phyloP scores from a whole-genome alignment of 1,140 invertebrate species.

The Pogonus chalceus region DNA sequence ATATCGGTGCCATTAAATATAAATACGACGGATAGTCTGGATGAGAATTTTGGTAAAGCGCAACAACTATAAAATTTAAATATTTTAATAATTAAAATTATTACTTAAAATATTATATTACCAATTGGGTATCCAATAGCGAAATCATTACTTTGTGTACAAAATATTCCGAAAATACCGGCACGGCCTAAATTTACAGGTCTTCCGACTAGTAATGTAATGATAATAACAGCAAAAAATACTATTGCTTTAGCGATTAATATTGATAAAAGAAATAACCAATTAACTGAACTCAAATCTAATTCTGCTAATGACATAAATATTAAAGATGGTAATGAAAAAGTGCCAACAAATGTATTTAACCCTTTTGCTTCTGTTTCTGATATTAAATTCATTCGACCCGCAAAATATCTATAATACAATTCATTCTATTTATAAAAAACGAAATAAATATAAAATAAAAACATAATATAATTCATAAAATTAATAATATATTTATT shows the following conservation, averaged over 20 bases:
- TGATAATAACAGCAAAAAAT: constrained; percentile 70
- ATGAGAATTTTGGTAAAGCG: constrained; percentile 65
- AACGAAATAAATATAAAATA: constrained; percentile 13
- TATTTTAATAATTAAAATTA: neutral
- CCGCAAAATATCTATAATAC: constrained; percentile 73
- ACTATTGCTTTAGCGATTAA: constrained; percentile 76
- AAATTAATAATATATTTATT: constrained; percentile 15
- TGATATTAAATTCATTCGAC: constrained; percentile 72
- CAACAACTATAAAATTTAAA: constrained; percentile 50
- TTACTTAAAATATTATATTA: constrained; percentile 36
- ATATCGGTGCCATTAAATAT: constrained; percentile 90
- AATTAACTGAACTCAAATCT: constrained; percentile 76
- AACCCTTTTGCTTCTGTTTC: constrained; percentile 82
- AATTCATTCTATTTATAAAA: neutral
- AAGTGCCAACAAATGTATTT: constrained; percentile 86
- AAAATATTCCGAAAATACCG: constrained; percentile 89
- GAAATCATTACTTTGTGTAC: constrained; percentile 96
- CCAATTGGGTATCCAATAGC: constrained; percentile 92
- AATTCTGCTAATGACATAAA: constrained; percentile 82
- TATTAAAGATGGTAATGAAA: constrained; percentile 84
- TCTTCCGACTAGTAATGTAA: constrained; percentile 69
- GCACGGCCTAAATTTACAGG: constrained; percentile 73
- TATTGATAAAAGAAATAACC: constrained; percentile 79
- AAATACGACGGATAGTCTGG: constrained; percentile 85
- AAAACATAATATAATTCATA: constrained; percentile 13